Conservation (phyloP, 2,113 vertebrate species). For the Callionymus lyra region DNA sequence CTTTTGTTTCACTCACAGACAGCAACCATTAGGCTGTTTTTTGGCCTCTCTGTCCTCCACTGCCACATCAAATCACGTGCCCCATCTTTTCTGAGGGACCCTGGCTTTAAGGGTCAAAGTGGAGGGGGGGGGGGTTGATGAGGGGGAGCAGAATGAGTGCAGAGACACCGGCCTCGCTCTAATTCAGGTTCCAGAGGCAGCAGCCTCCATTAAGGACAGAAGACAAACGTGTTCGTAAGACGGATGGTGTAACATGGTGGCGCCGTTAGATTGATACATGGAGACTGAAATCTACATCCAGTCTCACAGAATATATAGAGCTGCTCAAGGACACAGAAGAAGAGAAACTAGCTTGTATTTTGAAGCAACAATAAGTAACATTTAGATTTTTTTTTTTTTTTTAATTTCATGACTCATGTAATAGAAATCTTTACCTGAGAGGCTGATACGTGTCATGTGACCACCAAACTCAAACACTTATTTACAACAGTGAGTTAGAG, state of each 20-base stretch:
- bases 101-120: conserved; percentile 39
- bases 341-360: no score
- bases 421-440: no score
- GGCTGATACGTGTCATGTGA: no score
- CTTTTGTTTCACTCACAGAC: conserved; percentile 9
- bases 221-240: conserved; percentile 4
- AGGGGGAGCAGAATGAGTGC: conserved; percentile 39
- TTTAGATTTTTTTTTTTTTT: no score
- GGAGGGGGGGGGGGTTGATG: conserved; percentile 13
- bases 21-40: conserved; percentile 16
- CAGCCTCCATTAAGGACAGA: conserved; percentile 28
- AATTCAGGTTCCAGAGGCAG: conserved; percentile 34
- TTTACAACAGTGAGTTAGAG: no score
- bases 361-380: no score
- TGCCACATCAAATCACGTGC: conserved; percentile 21
- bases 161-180: conserved; percentile 39
- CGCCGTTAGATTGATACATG: conserved; percentile 1
- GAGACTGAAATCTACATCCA: no score
- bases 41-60: conserved; percentile 15
- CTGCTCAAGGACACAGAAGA: no score
- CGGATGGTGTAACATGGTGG: conserved; percentile 4
- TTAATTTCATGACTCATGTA: no score
- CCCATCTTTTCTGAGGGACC: conserved; percentile 30
- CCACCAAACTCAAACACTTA: no score
- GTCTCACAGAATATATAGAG: no score